These are phyloP conservation scores for Spilosoma lubricipeda DNA, from an alignment of 2,888 invertebrate species.

Conservation along the genomic window DNA sequence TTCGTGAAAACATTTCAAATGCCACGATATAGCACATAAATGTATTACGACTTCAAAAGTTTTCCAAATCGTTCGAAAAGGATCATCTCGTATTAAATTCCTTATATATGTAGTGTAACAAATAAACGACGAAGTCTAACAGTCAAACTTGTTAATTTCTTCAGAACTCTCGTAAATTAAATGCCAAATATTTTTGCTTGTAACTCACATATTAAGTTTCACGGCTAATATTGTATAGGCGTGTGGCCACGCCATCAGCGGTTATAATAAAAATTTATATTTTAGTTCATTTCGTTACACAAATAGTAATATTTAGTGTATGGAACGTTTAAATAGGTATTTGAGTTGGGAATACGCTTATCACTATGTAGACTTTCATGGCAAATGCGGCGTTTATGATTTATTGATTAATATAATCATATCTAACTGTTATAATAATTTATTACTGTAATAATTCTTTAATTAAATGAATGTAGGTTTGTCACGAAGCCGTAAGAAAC, in stretches of 20 bases:
- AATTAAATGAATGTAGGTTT: no score
- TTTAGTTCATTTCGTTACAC: background rate
- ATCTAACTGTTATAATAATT: background rate
- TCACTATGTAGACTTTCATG: background rate
- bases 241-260: constrained; percentile 30
- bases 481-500: no score
- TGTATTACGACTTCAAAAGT: constrained; percentile 22
- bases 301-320: background rate
- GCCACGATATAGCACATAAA: background rate
- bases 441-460: background rate
- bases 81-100: constrained; percentile 43
- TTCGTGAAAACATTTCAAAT: background rate
- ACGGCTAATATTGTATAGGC: constrained; percentile 47
- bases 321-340: background rate
- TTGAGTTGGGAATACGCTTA: background rate
- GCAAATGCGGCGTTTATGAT: background rate
- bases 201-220: constrained; percentile 56
- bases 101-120: constrained; percentile 24
- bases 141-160: constrained; percentile 50
- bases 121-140: constrained; percentile 32
- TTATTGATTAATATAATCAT: background rate
- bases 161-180: constrained; percentile 52
- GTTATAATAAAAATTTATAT: background rate
- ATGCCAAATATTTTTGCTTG: constrained; percentile 53
- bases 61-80: constrained; percentile 34